These are phyloP conservation scores for Ranitomeya imitator DNA, from an alignment of 2,113 vertebrate species.

Conservation along the genomic window DNA sequence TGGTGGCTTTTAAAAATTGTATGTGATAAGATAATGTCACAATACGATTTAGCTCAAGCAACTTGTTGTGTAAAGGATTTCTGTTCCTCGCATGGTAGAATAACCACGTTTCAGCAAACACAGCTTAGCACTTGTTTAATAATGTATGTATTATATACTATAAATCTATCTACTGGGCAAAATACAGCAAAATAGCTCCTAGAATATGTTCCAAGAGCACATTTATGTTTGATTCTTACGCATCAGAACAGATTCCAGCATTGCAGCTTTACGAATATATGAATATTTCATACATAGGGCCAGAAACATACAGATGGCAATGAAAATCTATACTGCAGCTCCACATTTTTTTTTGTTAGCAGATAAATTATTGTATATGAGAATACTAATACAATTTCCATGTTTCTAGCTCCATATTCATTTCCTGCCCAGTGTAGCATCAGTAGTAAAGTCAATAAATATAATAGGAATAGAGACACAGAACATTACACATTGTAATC, in stretches of 20 bases:
- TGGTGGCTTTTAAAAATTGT: background rate
- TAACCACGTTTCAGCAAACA: background rate
- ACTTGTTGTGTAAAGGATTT: background rate
- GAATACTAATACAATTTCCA: background rate
- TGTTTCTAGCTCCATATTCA: too few relatives aligned
- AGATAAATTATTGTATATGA: background rate
- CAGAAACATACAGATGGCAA: background rate
- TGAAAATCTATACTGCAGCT: background rate
- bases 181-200: background rate
- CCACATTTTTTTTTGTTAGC: background rate
- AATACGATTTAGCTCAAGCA: background rate
- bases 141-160: conserved; percentile 15
- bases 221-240: background rate
- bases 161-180: background rate
- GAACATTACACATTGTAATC: too few relatives aligned
- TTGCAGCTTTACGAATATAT: background rate
- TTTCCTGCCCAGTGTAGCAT: too few relatives aligned
- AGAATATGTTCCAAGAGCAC: conserved; percentile 3
- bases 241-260: background rate
- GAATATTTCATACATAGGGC: background rate
- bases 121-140: conserved; percentile 16
- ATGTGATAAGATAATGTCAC: background rate
- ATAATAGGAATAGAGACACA: too few relatives aligned
- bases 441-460: too few relatives aligned
- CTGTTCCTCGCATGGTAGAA: background rate